Percentiles rank a stretch among this genome's conserved stretches.
phyloP scores from a whole-genome alignment of 1,140 invertebrate species.

The Maconellicoccus hirsutus region DNA sequence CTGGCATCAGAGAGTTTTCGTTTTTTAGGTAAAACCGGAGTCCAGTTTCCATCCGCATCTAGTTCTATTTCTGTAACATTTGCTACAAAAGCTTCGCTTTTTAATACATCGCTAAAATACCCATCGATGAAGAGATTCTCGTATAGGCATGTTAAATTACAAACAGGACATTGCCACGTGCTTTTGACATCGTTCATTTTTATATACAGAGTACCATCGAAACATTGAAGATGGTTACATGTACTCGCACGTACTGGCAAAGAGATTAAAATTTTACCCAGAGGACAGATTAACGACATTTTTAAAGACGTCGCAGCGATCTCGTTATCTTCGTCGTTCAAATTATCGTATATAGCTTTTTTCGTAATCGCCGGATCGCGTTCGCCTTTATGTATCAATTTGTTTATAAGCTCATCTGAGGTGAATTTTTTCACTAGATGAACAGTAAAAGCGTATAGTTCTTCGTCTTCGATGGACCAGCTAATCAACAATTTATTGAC shows the following conservation, averaged over 20 bases:
- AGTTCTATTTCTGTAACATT: neutral
- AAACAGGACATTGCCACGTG: conserved; percentile 96
- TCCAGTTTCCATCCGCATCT: conserved; percentile 2
- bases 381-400: conserved; percentile 74
- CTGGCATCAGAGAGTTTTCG: neutral
- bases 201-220: conserved; percentile 86
- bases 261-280: conserved; percentile 88
- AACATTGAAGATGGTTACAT: conserved; percentile 94
- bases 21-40: neutral
- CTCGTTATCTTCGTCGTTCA: conserved; percentile 10
- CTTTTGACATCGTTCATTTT: conserved; percentile 99
- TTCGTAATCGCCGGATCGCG: conserved; percentile 80
- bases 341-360: conserved; percentile 18
- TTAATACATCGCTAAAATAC: conserved; percentile 11
- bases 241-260: conserved; percentile 80
- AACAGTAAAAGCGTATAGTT: conserved; percentile 69
- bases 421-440: conserved; percentile 78
- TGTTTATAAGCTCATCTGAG: conserved; percentile 63
- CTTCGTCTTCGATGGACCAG: conserved; percentile 71
- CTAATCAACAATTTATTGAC: conserved; percentile 74
- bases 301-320: neutral
- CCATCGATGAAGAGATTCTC: conserved; percentile 4
- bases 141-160: conserved; percentile 52
- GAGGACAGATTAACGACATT: conserved; percentile 48
- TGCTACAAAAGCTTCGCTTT: neutral